Evolutionary conservation across 2,113 vertebrate genomes (phyloP).

Genomic region (Triplophysa siluroides): DNA sequence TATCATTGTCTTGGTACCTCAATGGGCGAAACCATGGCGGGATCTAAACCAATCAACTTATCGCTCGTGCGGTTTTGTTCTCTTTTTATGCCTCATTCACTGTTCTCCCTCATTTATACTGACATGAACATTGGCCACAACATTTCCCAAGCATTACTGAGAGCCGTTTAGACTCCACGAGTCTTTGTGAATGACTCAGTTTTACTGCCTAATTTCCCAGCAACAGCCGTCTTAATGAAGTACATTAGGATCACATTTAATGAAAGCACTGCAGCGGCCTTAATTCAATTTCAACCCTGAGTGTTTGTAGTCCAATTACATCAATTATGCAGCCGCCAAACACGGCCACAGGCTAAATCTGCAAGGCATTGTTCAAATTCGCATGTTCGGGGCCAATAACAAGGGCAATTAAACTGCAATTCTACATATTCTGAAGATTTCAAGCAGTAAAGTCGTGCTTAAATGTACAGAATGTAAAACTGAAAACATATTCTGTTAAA

Average conservation of each 20-base stretch:
- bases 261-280: slow-evolving; percentile 54
- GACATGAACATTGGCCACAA: slow-evolving; percentile 9
- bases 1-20: too few relatives aligned
- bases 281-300: slow-evolving; percentile 57
- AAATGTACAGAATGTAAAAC: background rate
- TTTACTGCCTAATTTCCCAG: slow-evolving; percentile 56
- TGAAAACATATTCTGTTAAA: too few relatives aligned
- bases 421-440: background rate
- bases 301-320: slow-evolving; percentile 58
- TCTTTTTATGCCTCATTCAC: background rate
- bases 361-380: slow-evolving; percentile 40
- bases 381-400: background rate
- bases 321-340: slow-evolving; percentile 42
- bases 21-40: background rate
- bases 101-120: slow-evolving; percentile 29
- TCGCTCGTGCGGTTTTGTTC: background rate
- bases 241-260: slow-evolving; percentile 57
- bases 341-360: slow-evolving; percentile 35
- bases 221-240: slow-evolving; percentile 51
- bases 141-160: slow-evolving; percentile 45
- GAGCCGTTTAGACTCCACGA: slow-evolving; percentile 45
- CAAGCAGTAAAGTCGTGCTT: background rate
- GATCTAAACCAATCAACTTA: background rate
- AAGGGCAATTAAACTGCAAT: slow-evolving; percentile 1
- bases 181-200: slow-evolving; percentile 44